These are phyloP conservation scores for Drosophila subobscura DNA, from an alignment of 1,140 invertebrate genomes.

Conservation along the genomic window DNA sequence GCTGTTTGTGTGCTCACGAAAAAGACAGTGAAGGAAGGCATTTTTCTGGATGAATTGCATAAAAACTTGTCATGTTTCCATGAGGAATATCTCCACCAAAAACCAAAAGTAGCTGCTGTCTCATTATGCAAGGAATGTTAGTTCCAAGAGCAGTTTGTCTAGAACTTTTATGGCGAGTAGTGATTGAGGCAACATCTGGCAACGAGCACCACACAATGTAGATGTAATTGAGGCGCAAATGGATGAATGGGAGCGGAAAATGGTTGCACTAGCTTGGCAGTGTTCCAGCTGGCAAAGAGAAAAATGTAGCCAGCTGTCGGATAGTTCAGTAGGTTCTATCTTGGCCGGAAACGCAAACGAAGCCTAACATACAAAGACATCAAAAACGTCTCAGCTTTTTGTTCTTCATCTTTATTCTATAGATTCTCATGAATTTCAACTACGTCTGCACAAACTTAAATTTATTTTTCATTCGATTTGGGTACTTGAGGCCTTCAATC, in stretches of 20 bases:
- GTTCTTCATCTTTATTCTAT: no score
- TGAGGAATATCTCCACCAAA: not conserved
- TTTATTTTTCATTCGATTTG: no score
- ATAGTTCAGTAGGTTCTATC: not conserved
- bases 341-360: not conserved
- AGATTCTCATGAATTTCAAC: no score
- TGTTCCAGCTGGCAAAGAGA: conserved; percentile 7
- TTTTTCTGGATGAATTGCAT: conserved; percentile 1
- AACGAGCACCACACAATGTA: not conserved
- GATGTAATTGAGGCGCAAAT: not conserved
- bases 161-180: conserved; percentile 6
- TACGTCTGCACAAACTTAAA: no score
- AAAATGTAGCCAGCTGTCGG: not conserved
- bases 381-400: no score
- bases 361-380: no score
- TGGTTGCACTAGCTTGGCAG: not conserved
- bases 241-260: not conserved
- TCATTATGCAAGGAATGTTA: not conserved
- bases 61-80: not conserved
- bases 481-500: no score
- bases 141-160: not conserved
- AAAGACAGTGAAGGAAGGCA: no score
- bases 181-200: conserved; percentile 6
- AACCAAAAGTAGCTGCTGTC: not conserved
- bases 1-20: no score